Base-by-base conservation (phyloP, 1,140 invertebrate genomes). In the Anadara kagoshimensis region DNA sequence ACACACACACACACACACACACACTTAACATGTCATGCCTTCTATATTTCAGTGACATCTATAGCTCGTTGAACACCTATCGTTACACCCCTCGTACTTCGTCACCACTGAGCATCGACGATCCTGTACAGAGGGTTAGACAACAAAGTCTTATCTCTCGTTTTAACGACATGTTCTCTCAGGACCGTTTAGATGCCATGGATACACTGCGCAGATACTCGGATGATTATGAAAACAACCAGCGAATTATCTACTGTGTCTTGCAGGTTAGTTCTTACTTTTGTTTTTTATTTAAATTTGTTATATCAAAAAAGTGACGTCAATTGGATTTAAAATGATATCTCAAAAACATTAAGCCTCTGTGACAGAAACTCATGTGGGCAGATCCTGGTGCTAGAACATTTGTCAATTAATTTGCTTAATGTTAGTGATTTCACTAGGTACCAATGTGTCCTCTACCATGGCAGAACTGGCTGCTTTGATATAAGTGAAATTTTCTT, bases 151-250 rank as follows among this genome's bases (percentile, higher is more conserved):
- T 85, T 12, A 81, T 88, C 45, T 78, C 83, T 1, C 75, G 85
- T 20, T 89, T 84, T 77, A 88, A 88, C 66, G 88, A 89, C 75
- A 81, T 89, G 80, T 88, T 86, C 74, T 80, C 83, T 41, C 78
- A 82, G 57, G 85, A 88, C 36, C 79, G 88, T 43, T 79, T 89
- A 0, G 81, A 85, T 73, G 87, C 88, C 41, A 87, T 89, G 85
- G 88, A 88, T 69, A 88, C 83, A 0, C 81, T 89, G 11, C 72
- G 87, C 10, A 63, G 79, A 26, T 87, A 84, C 70, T 85, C 82
- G 16, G 85, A 88, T 66, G 87, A 89, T 64, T 81, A 88, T 63
- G 87, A 89, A 67, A 89, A 87, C 65, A 88, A 88, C 73, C 87
- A 88, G 72, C 73, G 86, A 69, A 88, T 89, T 57, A 78, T 85